Evolutionary conservation across 2,888 invertebrate species (phyloP).

Genomic region (Cosmorhoe ocellata): DNA sequence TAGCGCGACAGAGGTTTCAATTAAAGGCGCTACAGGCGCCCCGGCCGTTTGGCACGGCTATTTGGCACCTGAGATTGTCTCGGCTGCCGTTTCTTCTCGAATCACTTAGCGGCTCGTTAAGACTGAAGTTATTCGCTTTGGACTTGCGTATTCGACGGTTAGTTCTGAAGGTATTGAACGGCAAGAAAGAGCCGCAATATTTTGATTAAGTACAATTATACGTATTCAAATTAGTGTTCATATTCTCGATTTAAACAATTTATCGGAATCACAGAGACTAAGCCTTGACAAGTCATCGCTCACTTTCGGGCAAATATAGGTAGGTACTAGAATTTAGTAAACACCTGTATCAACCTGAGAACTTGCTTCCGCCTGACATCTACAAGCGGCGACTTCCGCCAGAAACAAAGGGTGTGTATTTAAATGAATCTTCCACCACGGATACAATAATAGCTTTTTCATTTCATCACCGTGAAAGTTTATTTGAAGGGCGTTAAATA

Average conservation of each 20-base stretch:
- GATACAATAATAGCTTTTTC: background rate
- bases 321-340: background rate
- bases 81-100: background rate
- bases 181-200: too few relatives aligned
- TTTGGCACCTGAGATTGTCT: slow-evolving; percentile 7
- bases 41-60: background rate
- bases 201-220: too few relatives aligned
- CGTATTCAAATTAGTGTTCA: too few relatives aligned
- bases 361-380: background rate
- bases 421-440: slow-evolving; percentile 3
- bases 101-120: slow-evolving; percentile 9
- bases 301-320: background rate
- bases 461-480: slow-evolving; percentile 9
- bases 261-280: too few relatives aligned
- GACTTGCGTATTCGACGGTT: background rate
- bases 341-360: slow-evolving; percentile 8
- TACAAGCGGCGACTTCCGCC: slow-evolving; percentile 6
- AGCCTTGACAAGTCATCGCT: background rate
- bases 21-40: slow-evolving; percentile 24
- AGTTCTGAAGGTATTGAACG: background rate
- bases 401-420: slow-evolving; percentile 3
- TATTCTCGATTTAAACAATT: too few relatives aligned
- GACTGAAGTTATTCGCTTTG: background rate
- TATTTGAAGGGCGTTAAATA: slow-evolving; percentile 54
- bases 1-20: slow-evolving; percentile 32